Evolutionary conservation across 2,113 vertebrate genomes (phyloP).

Genomic region (Polypterus bichir): DNA sequence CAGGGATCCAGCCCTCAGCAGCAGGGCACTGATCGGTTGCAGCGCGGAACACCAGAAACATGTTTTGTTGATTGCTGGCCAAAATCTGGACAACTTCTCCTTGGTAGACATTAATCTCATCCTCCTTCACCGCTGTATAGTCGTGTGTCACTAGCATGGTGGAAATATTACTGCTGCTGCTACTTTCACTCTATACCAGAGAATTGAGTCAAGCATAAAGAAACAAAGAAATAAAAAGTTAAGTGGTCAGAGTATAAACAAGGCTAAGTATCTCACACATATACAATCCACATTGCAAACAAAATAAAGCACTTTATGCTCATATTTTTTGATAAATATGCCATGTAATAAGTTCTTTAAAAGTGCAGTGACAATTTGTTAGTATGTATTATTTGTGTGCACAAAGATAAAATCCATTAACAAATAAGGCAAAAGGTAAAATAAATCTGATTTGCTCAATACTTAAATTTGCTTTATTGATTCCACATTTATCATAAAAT

Average conservation of each 20-base stretch:
- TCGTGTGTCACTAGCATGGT: constrained; percentile 98
- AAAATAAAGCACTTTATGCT: no score
- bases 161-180: constrained; percentile 98
- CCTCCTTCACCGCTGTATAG: constrained; percentile 98
- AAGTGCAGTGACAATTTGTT: no score
- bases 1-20: constrained; percentile 98
- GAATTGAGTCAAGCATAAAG: constrained; percentile 29
- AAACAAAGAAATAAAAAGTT: not conserved
- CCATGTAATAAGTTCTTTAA: no score
- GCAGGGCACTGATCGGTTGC: constrained; percentile 93
- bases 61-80: constrained; percentile 98
- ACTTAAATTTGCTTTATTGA: no score
- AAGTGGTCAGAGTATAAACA: not conserved
- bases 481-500: no score
- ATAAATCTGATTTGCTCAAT: no score
- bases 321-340: no score
- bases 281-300: no score
- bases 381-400: no score
- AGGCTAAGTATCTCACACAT: no score
- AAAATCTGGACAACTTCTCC: constrained; percentile 97
- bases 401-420: no score
- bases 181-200: constrained; percentile 89
- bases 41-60: constrained; percentile 98
- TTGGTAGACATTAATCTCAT: constrained; percentile 96
- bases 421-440: no score